phyloP scores from a whole-genome alignment of 2,888 invertebrate species.

The Yponomeuta cagnagella region DNA sequence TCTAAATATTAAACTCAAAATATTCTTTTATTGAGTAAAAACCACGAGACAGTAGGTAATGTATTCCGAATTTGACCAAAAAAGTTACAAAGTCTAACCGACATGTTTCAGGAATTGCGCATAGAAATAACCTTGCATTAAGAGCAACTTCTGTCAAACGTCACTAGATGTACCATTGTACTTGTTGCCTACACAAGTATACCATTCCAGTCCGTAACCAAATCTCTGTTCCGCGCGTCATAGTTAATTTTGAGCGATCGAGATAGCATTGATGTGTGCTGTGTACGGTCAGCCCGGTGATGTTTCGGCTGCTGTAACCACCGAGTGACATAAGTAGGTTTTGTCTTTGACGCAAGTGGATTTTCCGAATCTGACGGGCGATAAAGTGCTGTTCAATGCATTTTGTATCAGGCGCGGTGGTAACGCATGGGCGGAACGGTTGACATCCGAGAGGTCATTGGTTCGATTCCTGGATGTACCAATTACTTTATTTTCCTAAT shows the following conservation, averaged over 20 bases:
- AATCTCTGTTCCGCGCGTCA: background rate
- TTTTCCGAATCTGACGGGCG: background rate
- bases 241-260: background rate
- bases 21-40: no score
- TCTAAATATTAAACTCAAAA: no score
- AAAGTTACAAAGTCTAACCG: no score
- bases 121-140: no score
- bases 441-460: no score
- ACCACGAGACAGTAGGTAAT: no score
- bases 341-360: background rate
- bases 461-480: no score
- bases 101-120: no score
- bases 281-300: background rate
- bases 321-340: background rate
- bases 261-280: background rate
- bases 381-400: background rate
- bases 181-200: background rate
- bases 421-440: no score
- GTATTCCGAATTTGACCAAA: no score
- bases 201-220: background rate
- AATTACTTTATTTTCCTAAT: no score
- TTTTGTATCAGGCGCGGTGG: background rate
- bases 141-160: no score
- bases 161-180: background rate
- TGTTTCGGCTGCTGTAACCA: background rate